A percentile compares a stretch with the other conserved stretches of the same genome.
Evolutionary conservation across 2,888 invertebrate genomes (phyloP).

Genomic region (Nomada flava): DNA sequence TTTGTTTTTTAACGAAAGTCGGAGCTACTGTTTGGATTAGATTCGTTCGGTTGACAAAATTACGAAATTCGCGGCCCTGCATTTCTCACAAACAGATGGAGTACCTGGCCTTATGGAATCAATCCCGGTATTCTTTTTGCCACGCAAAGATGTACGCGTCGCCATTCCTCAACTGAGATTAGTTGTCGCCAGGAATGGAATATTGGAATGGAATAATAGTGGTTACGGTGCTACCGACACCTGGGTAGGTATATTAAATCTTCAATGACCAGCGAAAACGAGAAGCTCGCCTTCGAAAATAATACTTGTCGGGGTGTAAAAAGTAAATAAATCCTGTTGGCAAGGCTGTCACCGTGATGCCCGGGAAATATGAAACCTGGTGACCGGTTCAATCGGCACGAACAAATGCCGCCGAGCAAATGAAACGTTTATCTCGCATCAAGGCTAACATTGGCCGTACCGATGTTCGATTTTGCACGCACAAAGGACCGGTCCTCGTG

Average conservation of each 20-base stretch:
- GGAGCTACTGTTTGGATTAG: background rate
- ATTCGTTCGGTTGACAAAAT: too few relatives aligned
- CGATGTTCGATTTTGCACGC: constrained; percentile 54
- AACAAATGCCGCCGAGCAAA: constrained; percentile 42
- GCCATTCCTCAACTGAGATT: background rate
- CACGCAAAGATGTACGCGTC: too few relatives aligned
- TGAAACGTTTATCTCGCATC: constrained; percentile 48
- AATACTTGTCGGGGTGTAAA: too few relatives aligned
- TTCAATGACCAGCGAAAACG: background rate
- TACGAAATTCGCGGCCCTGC: too few relatives aligned
- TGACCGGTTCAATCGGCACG: background rate
- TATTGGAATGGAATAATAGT: background rate
- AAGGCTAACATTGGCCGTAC: constrained; percentile 31
- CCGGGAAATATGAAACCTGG: background rate
- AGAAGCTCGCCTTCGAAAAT: too few relatives aligned
- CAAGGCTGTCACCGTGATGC: background rate
- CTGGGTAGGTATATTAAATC: background rate
- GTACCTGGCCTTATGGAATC: too few relatives aligned
- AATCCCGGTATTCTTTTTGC: too few relatives aligned
- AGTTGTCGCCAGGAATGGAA: constrained; percentile 7
- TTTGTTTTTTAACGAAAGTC: background rate
- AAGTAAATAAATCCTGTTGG: background rate
- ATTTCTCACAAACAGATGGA: too few relatives aligned
- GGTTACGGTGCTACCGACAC: background rate
- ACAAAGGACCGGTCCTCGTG: constrained; percentile 58